Evolutionary conservation across 2,113 vertebrate genomes (phyloP).

Genomic region (Malurus alboscapulatus): DNA sequence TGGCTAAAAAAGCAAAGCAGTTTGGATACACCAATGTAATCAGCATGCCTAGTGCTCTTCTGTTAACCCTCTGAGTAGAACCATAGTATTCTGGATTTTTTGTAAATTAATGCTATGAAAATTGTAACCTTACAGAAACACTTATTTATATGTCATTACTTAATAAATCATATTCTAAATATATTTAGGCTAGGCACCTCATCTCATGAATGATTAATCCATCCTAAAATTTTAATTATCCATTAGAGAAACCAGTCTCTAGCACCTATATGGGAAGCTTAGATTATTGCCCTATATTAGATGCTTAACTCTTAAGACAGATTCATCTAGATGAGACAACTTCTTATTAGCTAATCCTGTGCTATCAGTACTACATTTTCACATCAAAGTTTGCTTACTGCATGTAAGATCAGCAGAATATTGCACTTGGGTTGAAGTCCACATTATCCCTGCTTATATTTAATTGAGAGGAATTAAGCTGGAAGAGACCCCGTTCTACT

Average conservation of each 20-base stretch:
- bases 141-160: conserved; percentile 13
- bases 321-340: not conserved
- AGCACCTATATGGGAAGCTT: not conserved
- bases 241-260: conserved; percentile 6
- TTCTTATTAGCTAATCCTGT: not conserved
- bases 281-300: not conserved
- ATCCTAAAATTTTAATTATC: not conserved
- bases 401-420: not conserved
- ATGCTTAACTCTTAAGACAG: not conserved
- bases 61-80: conserved; percentile 72
- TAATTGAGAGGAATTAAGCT: not conserved
- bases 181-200: not conserved
- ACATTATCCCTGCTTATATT: not conserved
- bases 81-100: conserved; percentile 55
- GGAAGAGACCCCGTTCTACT: not conserved
- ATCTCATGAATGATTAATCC: not conserved
- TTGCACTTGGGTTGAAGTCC: conserved; percentile 6
- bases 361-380: not conserved
- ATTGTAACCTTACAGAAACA: conserved; percentile 36
- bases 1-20: conserved; percentile 75
- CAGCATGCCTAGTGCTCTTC: conserved; percentile 78
- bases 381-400: conserved; percentile 2
- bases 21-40: conserved; percentile 69
- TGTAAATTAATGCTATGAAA: conserved; percentile 27
- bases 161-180: conserved; percentile 43